Evolutionary conservation across 2,797 vertebrate species (phyloP), one percentile per base, ranked within the genome.

Genomic region (Masticophis lateralis): DNA sequence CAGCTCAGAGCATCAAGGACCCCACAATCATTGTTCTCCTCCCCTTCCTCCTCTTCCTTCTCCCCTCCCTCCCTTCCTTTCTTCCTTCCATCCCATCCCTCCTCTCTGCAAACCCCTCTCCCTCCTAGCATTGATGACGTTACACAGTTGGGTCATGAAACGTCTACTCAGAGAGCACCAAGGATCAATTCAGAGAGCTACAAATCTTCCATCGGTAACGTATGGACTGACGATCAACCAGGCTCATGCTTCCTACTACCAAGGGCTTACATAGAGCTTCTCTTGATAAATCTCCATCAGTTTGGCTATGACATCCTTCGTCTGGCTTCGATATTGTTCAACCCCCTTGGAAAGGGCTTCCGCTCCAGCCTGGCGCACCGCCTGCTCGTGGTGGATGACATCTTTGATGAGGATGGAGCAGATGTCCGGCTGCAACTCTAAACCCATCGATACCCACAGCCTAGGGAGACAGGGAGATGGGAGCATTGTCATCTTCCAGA

Each of bases 241-340:
- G 3, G 0, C 9, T 5, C 37, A 2, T 22, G 37, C 37, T 25
- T 57, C 69, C 32, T 57, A 7, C 6, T 37, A 14, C 1, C 63
- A 60, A 60, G 16, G 43, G 97, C 99, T 99, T 97, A 99, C 99
- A 8, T 99, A 99, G 93, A 99, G 99, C 93, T 99, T 99, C 97
- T 99, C 97, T 95, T 99, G 99, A 97, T 99, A 99, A 92, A 99
- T 98, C 94, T 99, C 98, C n/a, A 98, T 99, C 55, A 99, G 98
- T 94, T 98, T 98, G 94, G 96, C 96, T 95, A 99, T 98, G 89
- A 99, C 99, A 0, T 98, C 94, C 1, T 98, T 97, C 1, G 99
- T 98, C 96, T 99, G 98, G 56, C 97, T 97, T 91, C 60, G 98
- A 97, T 99, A 99, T 55, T 98, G 97, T n/a, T 98, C 98, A 86